Base-by-base conservation (phyloP, 2,888 invertebrate species). In the Lasioglossum marginatum region DNA sequence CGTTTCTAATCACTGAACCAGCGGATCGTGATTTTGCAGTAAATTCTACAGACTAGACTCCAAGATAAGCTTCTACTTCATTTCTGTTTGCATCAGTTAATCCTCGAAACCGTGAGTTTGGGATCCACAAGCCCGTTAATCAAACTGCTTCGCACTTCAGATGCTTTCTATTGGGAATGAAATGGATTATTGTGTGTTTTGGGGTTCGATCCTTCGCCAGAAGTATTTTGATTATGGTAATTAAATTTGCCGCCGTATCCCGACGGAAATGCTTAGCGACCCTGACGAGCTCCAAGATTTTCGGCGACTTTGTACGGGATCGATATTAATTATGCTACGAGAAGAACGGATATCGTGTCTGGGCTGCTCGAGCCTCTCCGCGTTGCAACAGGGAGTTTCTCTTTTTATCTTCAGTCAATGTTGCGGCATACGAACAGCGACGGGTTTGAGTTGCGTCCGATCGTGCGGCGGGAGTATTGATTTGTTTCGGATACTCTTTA, bases 371-470 rank as follows among this genome's bases (percentile, higher is more conserved):
- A 68, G 40, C 23, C 19, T 37, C 68, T 23, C 23, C 68, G n/a
- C 68, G 68, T 68, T 68, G 68, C 68, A 68, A 68, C 68, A 37
- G 37, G 40, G 68, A 68, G 68, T 68, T 68, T 68, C 68, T 68
- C 68, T 68, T 68, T 40, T 68, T 68, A 68, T 68, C 68, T 68
- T 37, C 37, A 40, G 37, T n/a, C 68, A n/a, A 68, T 37, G 40
- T 68, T 68, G 68, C 68, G 68, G 68, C 37, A 40, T 23, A 40
- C 37, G 68, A 40, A 34, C n/a, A 68, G 68, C 40, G 68, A 68
- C 43, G 71, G 71, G 71, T 27, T 71, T 27, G 43, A 40, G 27
- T 6, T 43, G 71, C 71, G 43, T 27, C 14, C 27, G 40, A 71
- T 40, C 37, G 23, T n/a, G 68, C 40, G 66, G 66, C 68, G 34